Evolutionary conservation across 2,888 invertebrate genomes (phyloP).

Genomic region (Hofmannophila pseudospretella): DNA sequence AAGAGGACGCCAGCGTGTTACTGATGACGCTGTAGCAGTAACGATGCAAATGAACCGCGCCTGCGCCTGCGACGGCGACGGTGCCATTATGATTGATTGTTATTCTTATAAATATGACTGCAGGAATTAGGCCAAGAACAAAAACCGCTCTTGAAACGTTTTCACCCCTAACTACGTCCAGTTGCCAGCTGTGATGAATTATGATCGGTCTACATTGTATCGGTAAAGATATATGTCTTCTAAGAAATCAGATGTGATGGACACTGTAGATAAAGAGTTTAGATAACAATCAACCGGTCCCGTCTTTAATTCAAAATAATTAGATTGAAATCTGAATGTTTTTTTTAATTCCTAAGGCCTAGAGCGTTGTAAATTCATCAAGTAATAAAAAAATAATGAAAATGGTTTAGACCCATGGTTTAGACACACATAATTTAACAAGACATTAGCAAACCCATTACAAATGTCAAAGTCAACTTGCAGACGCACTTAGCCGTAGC

Average conservation of each 20-base stretch:
- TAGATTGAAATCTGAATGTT: too few relatives aligned
- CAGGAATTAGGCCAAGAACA: constrained; percentile 62
- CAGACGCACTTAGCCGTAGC: constrained; percentile 12
- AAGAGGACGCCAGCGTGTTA: constrained; percentile 18
- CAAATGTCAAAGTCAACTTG: constrained; percentile 1
- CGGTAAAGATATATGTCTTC: constrained; percentile 26
- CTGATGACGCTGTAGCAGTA: constrained; percentile 40
- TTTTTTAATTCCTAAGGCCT: too few relatives aligned
- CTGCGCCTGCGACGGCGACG: constrained; percentile 29
- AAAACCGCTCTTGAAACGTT: constrained; percentile 52
- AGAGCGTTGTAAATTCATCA: too few relatives aligned
- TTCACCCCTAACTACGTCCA: constrained; percentile 45
- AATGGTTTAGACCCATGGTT: too few relatives aligned
- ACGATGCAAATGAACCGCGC: constrained; percentile 34
- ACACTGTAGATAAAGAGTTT: neutral
- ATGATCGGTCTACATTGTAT: constrained; percentile 28
- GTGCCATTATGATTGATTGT: constrained; percentile 57
- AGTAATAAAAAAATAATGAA: too few relatives aligned
- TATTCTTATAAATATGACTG: constrained; percentile 57
- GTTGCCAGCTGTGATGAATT: constrained; percentile 52
- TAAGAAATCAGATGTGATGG: constrained; percentile 2
- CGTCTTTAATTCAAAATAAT: neutral
- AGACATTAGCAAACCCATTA: neutral
- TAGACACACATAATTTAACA: too few relatives aligned
- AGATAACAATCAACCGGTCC: neutral